A percentile compares a stretch with the other conserved stretches of the same genome.
Conservation (phyloP, 2,113 vertebrate species). For the Cyprinus carpio region DNA sequence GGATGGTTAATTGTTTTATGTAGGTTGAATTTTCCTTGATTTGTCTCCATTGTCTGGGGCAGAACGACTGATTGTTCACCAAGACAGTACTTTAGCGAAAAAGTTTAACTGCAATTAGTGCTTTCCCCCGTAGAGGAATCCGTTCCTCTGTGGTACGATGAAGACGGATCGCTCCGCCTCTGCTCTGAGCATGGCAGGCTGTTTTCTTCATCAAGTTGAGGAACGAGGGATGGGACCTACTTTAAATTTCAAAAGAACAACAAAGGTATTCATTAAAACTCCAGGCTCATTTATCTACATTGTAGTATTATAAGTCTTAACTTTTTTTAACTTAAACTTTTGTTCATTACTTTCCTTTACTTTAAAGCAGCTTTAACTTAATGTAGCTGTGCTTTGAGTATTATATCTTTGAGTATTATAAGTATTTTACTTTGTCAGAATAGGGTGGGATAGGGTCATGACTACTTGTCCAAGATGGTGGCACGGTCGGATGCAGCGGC, state of each 20-base stretch:
- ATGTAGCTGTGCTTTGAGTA: not conserved
- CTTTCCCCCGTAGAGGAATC: slow-evolving; percentile 42
- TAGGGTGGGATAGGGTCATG: no score
- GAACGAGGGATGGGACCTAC: slow-evolving; percentile 47
- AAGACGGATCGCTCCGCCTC: slow-evolving; percentile 35
- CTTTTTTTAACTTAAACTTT: no score
- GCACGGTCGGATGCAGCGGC: no score
- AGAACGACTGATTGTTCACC: not conserved
- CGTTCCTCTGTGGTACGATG: slow-evolving; percentile 34
- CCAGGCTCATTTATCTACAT: slow-evolving; percentile 13
- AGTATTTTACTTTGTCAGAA: no score
- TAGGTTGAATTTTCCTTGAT: slow-evolving; percentile 19
- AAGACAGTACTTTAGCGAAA: slow-evolving; percentile 11
- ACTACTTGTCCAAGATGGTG: no score
- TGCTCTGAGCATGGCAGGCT: not conserved
- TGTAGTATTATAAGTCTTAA: no score
- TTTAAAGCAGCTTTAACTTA: not conserved
- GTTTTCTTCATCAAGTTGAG: slow-evolving; percentile 47
- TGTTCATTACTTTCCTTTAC: slow-evolving; percentile 4
- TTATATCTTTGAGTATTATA: not conserved
- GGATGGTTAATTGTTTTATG: slow-evolving; percentile 14
- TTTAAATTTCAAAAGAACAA: slow-evolving; percentile 55
- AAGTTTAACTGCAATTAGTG: slow-evolving; percentile 49
- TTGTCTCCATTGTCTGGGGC: slow-evolving; percentile 17
- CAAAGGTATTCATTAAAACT: slow-evolving; percentile 54